Evolutionary conservation across 2,113 vertebrate species (phyloP).

Genomic region (Hypocryptadius cinnamomeus): DNA sequence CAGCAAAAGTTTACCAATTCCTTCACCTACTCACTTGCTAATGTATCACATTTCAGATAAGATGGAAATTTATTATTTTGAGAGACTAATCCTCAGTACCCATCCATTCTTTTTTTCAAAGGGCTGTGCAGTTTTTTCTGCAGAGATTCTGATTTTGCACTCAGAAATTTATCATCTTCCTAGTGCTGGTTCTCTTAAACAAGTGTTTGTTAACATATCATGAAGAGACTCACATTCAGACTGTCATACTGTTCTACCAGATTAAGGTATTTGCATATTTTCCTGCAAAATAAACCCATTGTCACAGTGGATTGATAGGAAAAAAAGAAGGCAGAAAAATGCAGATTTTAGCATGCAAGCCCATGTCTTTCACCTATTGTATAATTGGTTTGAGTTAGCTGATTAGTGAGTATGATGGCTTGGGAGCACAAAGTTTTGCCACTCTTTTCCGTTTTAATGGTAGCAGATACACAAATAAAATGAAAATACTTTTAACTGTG

Average conservation of each 20-base stretch:
- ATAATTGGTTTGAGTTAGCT: slow-evolving; percentile 31
- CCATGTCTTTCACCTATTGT: slow-evolving; percentile 41
- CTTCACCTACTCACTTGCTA: not conserved
- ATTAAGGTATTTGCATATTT: slow-evolving; percentile 60
- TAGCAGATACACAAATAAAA: slow-evolving; percentile 38
- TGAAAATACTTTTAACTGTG: not conserved
- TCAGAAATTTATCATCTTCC: not conserved
- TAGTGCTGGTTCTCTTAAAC: not conserved
- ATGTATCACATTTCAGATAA: not conserved
- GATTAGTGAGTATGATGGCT: slow-evolving; percentile 21
- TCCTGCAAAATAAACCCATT: slow-evolving; percentile 47
- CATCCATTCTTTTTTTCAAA: not conserved
- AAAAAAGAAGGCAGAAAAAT: slow-evolving; percentile 28
- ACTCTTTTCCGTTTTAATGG: not conserved
- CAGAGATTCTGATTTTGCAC: not conserved
- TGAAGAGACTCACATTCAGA: not conserved
- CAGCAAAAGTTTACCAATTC: not conserved
- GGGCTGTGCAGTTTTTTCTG: not conserved
- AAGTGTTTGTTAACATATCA: not conserved
- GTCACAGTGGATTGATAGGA: slow-evolving; percentile 42
- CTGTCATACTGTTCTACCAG: slow-evolving; percentile 19
- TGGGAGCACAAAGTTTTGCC: slow-evolving; percentile 43
- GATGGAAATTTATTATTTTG: not conserved
- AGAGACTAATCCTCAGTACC: not conserved
- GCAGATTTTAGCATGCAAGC: slow-evolving; percentile 5